Evolutionary conservation across 1,140 invertebrate species (phyloP).

Genomic region (Monomorium pharaonis): DNA sequence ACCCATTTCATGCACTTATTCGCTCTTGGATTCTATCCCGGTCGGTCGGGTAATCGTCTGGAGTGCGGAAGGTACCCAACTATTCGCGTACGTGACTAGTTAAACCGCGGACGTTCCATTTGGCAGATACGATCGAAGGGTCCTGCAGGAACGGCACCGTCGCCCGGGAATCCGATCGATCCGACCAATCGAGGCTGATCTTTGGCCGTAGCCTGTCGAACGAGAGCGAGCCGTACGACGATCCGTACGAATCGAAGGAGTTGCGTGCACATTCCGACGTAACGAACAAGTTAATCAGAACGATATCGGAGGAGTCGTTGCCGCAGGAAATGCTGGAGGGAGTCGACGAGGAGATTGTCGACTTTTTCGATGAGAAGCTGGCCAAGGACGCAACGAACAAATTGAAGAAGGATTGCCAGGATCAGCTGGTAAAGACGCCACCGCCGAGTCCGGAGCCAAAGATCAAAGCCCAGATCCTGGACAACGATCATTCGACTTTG

Average conservation of each 20-base stretch:
- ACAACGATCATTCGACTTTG: slow-evolving; percentile 74
- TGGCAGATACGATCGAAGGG: slow-evolving; percentile 66
- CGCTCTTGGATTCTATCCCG: slow-evolving; percentile 52
- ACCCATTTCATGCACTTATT: slow-evolving; percentile 8
- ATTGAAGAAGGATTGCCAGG: slow-evolving; percentile 54
- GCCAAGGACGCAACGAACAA: slow-evolving; percentile 66
- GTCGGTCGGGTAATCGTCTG: slow-evolving; percentile 39
- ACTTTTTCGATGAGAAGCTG: slow-evolving; percentile 71
- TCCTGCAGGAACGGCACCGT: slow-evolving; percentile 17
- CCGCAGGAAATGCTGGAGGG: slow-evolving; percentile 80
- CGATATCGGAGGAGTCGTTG: slow-evolving; percentile 83
- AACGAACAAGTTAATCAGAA: slow-evolving; percentile 68
- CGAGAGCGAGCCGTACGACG: slow-evolving; percentile 78
- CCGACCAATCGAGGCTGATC: slow-evolving; percentile 57
- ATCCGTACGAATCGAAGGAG: slow-evolving; percentile 77
- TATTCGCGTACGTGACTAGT: slow-evolving; percentile 68
- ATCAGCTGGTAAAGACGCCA: slow-evolving; percentile 72
- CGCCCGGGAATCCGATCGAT: slow-evolving; percentile 49
- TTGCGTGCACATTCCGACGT: slow-evolving; percentile 67
- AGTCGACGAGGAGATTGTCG: slow-evolving; percentile 68
- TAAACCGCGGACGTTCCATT: slow-evolving; percentile 65
- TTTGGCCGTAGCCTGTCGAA: slow-evolving; percentile 73
- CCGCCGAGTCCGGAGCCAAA: slow-evolving; percentile 78
- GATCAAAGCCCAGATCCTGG: slow-evolving; percentile 70
- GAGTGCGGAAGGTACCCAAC: slow-evolving; percentile 48